These are phyloP conservation scores for Tetraneura akinire DNA, from an alignment of 1,140 invertebrate species.

Conservation along the genomic window DNA sequence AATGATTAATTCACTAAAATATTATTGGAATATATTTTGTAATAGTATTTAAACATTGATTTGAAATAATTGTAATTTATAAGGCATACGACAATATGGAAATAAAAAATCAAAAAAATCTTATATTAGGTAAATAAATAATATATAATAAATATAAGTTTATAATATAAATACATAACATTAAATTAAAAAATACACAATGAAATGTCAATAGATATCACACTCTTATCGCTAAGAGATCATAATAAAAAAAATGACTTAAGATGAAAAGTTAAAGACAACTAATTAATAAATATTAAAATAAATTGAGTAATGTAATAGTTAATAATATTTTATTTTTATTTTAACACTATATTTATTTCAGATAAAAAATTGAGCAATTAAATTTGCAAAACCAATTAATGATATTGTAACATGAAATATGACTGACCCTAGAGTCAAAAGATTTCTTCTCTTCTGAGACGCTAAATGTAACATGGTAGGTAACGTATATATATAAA, in stretches of 20 bases:
- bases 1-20: too few relatives aligned
- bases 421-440: constrained; percentile 63
- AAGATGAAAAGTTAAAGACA: constrained; percentile 8
- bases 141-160: constrained; percentile 12
- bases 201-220: constrained; percentile 21
- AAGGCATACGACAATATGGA: too few relatives aligned
- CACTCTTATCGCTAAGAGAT: constrained; percentile 44
- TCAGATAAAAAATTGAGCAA: constrained; percentile 77
- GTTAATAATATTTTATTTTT: too few relatives aligned
- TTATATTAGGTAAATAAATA: not conserved
- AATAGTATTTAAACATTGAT: too few relatives aligned
- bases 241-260: constrained; percentile 20
- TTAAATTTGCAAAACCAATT: constrained; percentile 72
- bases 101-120: too few relatives aligned
- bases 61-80: too few relatives aligned
- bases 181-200: not conserved
- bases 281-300: constrained; percentile 12
- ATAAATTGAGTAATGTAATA: too few relatives aligned
- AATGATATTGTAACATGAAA: constrained; percentile 69
- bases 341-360: not conserved
- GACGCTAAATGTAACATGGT: constrained; percentile 73
- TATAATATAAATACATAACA: constrained; percentile 21
- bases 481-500: constrained; percentile 84
- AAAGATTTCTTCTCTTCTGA: constrained; percentile 64
- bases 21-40: too few relatives aligned